phyloP scores from a whole-genome alignment of 2,797 vertebrate genomes.

The Vireo griseus region DNA sequence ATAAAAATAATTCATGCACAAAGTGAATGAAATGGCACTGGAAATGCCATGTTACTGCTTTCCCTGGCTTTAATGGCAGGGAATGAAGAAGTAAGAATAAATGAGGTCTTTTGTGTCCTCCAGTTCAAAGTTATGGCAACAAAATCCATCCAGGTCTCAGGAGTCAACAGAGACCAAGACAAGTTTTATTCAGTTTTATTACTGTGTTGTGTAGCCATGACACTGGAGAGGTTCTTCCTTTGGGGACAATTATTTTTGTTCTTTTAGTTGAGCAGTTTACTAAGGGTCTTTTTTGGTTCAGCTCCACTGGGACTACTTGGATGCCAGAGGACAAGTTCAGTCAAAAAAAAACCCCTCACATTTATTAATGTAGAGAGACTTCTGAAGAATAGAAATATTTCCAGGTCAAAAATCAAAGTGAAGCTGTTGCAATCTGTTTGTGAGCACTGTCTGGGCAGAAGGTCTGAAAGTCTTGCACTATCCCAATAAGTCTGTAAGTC shows the following conservation, averaged over 20 bases:
- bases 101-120: slow-evolving; percentile 40
- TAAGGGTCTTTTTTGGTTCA: not conserved
- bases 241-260: not conserved
- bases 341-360: rapidly evolving
- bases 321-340: not conserved
- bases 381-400: not conserved
- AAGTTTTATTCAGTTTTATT: slow-evolving; percentile 26
- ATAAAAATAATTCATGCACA: slow-evolving; percentile 42
- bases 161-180: not conserved
- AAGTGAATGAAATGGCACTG: slow-evolving; percentile 30
- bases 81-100: slow-evolving; percentile 20
- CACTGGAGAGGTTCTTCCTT: slow-evolving; percentile 11
- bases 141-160: slow-evolving; percentile 11
- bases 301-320: not conserved
- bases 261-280: not conserved
- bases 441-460: not conserved
- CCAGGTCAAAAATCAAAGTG: not conserved
- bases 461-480: not conserved
- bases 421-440: not conserved
- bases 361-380: not conserved
- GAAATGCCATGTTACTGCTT: slow-evolving; percentile 40
- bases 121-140: slow-evolving; percentile 40
- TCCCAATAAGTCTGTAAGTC: not conserved
- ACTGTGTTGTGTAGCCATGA: not conserved
- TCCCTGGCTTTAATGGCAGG: slow-evolving; percentile 56